Base-by-base conservation (phyloP, 2,888 invertebrate species). In the Cheilosia soror region DNA sequence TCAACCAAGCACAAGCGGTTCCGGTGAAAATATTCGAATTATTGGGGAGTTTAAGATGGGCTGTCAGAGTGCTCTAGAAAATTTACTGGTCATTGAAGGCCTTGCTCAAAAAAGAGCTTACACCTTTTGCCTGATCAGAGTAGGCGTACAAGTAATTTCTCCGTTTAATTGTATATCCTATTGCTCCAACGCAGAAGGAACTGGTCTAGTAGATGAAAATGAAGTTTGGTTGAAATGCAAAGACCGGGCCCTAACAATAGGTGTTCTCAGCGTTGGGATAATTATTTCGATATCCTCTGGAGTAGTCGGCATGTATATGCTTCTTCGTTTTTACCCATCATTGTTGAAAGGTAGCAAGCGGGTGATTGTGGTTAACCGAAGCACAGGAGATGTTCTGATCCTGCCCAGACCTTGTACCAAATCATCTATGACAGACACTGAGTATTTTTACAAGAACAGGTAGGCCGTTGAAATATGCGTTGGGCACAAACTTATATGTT, bases 151-250 rank as follows among this genome's bases (percentile, higher is more conserved):
- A 15, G 27, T 65, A 0, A 84, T 88, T 3, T 88, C 89, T 4
- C 89, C 90, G 6, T 88, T 89, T 2, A 88, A 90, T 58, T 91
- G 91, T 33, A 88, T 75, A 0, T 88, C 91, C 0, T 87, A 89
- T 57, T 87, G 72, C n/a, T 76, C 60, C 4, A 31, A 13, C 5
- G 2, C 47, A 1, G 6, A 0, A 3, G 20, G 0, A 5, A 4
- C 2, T 76, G 27, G 15, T 0, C 5, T 9, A 0, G 5, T 4
- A n/a, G 1, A 27, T n/a, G 27, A 15, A 15, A 7, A 2, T 27
- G 51, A 33, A 11, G 68, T 84, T n/a, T 91, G 91, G 91, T 78
- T 90, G 4, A 60, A 65, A 5, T 51, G 15, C 0, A 55, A 88
- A 7, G 86, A 88, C 51, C 66, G 49, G 4, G 69, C 78, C 0